Conservation (phyloP, 1,140 invertebrate species). For the Notospermus geniculatus region DNA sequence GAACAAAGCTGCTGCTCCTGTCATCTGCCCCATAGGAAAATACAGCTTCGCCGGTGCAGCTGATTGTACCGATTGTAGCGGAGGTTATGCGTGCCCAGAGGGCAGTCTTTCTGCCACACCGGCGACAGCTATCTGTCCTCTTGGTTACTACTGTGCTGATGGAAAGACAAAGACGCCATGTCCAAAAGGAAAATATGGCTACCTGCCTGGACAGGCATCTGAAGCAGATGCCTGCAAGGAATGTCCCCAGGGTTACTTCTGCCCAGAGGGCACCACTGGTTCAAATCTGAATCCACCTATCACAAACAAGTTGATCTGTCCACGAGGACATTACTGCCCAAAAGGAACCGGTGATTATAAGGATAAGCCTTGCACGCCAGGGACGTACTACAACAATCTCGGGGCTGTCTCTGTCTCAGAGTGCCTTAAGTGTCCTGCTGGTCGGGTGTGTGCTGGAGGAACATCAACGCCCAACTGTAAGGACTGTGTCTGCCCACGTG, state of each 20-base stretch:
- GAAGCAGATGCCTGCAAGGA: conserved; percentile 30
- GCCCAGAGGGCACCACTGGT: conserved; percentile 30
- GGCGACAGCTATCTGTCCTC: conserved; percentile 31
- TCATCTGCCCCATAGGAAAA: conserved; percentile 14
- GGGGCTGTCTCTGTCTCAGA: conserved; percentile 27
- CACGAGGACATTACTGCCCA: conserved; percentile 10
- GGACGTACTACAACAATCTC: conserved; percentile 35
- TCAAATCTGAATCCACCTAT: background rate
- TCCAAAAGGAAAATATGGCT: conserved; percentile 42
- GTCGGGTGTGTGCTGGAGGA: conserved; percentile 39
- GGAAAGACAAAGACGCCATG: conserved; percentile 38
- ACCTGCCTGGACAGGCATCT: conserved; percentile 25
- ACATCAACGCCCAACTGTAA: conserved; percentile 38
- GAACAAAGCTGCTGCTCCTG: conserved; percentile 23
- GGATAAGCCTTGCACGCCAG: conserved; percentile 37
- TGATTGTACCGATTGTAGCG: conserved; percentile 33
- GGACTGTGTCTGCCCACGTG: conserved; percentile 39
- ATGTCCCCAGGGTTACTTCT: conserved; percentile 46
- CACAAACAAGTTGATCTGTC: conserved; percentile 17
- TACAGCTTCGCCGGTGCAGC: conserved; percentile 22
- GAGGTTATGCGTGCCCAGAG: conserved; percentile 44
- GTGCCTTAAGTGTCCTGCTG: conserved; percentile 41
- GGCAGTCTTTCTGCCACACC: conserved; percentile 39
- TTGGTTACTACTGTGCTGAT: conserved; percentile 46
- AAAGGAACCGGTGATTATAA: conserved; percentile 38